phyloP scores from a whole-genome alignment of 2,113 vertebrate genomes.

The Crotalus horridus region DNA sequence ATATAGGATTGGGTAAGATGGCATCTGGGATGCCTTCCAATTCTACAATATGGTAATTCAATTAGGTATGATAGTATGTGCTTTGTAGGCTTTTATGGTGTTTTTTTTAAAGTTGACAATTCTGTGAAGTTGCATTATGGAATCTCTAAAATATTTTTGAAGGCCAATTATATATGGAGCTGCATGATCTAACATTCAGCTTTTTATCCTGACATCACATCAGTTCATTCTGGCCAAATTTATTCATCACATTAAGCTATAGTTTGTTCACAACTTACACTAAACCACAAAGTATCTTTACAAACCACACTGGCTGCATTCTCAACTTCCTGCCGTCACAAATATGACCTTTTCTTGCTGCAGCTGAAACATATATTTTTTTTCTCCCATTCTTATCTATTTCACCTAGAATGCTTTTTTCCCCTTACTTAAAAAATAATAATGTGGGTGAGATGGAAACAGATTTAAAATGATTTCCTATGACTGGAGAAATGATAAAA shows the following conservation, averaged over 20 bases:
- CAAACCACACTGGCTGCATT: neutral
- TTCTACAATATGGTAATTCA: neutral
- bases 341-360: neutral
- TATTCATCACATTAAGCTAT: neutral
- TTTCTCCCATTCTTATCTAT: neutral
- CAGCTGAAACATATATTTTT: neutral
- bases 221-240: neutral
- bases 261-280: neutral
- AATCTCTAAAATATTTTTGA: neutral
- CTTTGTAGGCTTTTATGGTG: neutral
- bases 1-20: neutral
- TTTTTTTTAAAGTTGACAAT: neutral
- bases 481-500: neutral
- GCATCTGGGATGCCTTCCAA: neutral
- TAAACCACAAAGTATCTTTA: neutral
- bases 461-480: neutral
- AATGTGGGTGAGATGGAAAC: neutral
- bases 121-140: neutral
- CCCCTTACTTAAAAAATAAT: neutral
- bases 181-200: neutral
- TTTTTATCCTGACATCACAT: neutral
- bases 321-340: neutral
- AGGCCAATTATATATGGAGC: neutral
- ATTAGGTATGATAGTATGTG: constrained; percentile 3
- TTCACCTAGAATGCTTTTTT: neutral